Conservation (phyloP, 2,113 vertebrate species). For the Choloepus hoffmanni region DNA sequence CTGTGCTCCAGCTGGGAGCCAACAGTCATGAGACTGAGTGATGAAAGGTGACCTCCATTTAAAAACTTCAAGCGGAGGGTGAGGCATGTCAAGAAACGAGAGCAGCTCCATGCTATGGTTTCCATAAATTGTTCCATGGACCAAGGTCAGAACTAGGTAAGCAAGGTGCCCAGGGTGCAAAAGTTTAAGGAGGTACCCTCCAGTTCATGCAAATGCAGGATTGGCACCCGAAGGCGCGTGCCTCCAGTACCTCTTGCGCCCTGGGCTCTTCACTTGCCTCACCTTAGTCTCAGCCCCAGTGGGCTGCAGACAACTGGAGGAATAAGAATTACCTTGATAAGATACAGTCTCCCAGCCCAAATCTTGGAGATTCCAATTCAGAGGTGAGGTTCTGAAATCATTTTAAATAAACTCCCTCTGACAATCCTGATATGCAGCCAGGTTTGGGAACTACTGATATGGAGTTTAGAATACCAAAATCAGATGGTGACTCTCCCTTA, state of each 20-base stretch:
- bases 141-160: not conserved
- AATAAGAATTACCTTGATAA: not conserved
- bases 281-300: not conserved
- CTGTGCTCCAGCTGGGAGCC: not conserved
- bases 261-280: not conserved
- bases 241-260: not conserved
- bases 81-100: too few species aligned
- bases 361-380: conserved; percentile 6
- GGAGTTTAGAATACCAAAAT: not conserved
- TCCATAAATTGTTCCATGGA: not conserved
- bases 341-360: not conserved
- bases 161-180: not conserved
- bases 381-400: not conserved
- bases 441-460: not conserved
- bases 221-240: not conserved
- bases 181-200: not conserved
- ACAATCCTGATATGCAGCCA: not conserved
- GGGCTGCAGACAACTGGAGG: not conserved
- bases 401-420: not conserved
- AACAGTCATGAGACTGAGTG: not conserved
- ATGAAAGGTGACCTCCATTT: not conserved
- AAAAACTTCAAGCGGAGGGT: not conserved
- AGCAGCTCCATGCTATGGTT: not conserved
- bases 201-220: too few species aligned
- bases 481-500: not conserved